Evolutionary conservation across 2,797 vertebrate species (phyloP).

Genomic region (Sebastes flavidus): DNA sequence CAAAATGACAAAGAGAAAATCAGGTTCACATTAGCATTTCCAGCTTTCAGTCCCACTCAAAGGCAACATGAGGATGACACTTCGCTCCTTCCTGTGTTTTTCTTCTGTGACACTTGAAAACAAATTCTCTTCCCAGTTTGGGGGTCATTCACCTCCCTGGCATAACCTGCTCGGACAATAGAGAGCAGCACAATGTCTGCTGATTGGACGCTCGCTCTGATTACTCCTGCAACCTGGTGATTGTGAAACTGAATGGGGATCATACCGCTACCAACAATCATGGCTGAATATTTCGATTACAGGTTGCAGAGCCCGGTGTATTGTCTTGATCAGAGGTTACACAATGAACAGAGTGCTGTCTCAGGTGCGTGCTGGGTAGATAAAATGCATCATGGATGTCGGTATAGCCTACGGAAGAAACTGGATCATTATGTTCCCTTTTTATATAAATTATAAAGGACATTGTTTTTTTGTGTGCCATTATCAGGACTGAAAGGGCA

Average conservation of each 20-base stretch:
- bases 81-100: conserved; percentile 24
- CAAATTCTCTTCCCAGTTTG: conserved; percentile 21
- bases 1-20: conserved; percentile 35
- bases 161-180: conserved; percentile 27
- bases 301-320: conserved; percentile 14
- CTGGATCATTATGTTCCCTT: neutral
- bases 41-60: neutral
- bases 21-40: conserved; percentile 36
- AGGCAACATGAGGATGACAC: neutral
- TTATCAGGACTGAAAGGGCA: neutral
- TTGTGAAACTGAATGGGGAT: conserved; percentile 41
- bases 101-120: conserved; percentile 20
- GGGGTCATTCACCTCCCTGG: conserved; percentile 37
- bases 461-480: neutral
- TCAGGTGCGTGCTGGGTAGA: neutral
- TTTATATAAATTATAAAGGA: neutral
- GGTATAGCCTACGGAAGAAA: too few species aligned
- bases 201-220: conserved; percentile 62
- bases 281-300: conserved; percentile 47
- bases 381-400: neutral
- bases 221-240: conserved; percentile 51
- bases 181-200: conserved; percentile 55
- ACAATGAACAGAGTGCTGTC: neutral
- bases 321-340: conserved; percentile 28
- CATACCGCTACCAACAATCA: conserved; percentile 33